Evolutionary conservation across 2,888 invertebrate species (phyloP), one percentile per base, ranked within the genome.

Genomic region (Gortyna flavago): DNA sequence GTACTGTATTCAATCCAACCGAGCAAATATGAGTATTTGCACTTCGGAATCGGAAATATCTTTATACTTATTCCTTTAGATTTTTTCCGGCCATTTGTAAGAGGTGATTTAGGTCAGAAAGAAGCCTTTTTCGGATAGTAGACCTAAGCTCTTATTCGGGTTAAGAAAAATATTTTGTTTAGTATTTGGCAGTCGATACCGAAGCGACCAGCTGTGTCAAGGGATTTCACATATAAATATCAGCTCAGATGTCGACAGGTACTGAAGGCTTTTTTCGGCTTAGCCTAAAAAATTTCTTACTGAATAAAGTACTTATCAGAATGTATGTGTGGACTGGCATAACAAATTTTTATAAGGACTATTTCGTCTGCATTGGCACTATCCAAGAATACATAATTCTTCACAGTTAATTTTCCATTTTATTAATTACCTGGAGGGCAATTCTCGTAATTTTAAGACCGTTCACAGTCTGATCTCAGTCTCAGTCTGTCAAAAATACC

Each of bases 171-270:
- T 84, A 67, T 80, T 84, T 68, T 73, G 71, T 80, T 84, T 80
- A 64, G 72, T 80, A 77, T 80, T 75, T 79, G 66, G 59, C 44
- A 67, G 66, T 69, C 57, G 48, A 72, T 80, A 57, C 65, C 64
- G 70, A 84, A 73, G 64, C 57, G 61, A 54, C n/a, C 18, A 41
- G 48, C 25, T 72, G 64, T 51, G 72, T 80, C 84, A 70, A 77
- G 81, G 84, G 83, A 73, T 71, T 84, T 77, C 73, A 61, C 38
- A 69, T 65, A 48, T 70, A 81, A 68, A 77, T 80, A 77, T 71
- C 76, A 44, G 69, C 64, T 64, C 32, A 29, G 18, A 57, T 48
- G n/a, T 70, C 54, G 66, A 66, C 61, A 77, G 41, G n/a, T 35
- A 78, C 25, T 65, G 48, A 48, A 69, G 62, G 35, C 1, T 62